Evolutionary conservation across 2,888 invertebrate species (phyloP), one percentile per base, ranked within the genome.

Genomic region (Belgica antarctica): DNA sequence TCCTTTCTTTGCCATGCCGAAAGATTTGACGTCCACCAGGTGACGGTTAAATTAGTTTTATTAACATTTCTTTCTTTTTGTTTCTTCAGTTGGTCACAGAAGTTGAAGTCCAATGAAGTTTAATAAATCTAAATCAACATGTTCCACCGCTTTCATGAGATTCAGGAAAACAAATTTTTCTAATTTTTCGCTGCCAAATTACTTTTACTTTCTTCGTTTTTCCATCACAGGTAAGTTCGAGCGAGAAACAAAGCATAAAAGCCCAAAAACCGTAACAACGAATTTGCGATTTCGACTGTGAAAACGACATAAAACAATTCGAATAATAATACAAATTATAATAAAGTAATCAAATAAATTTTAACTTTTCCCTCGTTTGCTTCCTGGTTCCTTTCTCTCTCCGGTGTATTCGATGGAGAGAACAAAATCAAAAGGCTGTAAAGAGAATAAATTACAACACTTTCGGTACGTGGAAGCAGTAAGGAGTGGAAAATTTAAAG

Each of bases 121-220:
- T 68, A 25, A 68, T 68, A 68, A 68, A 68, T 68, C 68, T 65
- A 46, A 34, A n/a, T 68, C 68, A 57, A 52, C 68, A 68, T 68
- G 68, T 68, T 68, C 57, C 52, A 68, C 47, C 25, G 31, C 47
- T 22, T 52, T 57, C 52, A 52, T 57, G 19, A 68, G 57, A 57
- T 68, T 68, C 47, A 63, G 19, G 24, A 63, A 36, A 63, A 63
- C 63, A 41, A 63, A 63, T 63, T 63, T 12, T 52, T 52, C 34
- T 31, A 5, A 8, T 46, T n/a, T n/a, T n/a, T n/a, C n/a, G 52
- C 27, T n/a, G 59, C 25, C 27, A 59, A 24, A 27, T 27, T 36
- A 34, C 41, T 62, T 62, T 41, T 36, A 4, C 47, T 65, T 65
- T 25, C 25, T 41, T 59, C 15, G 2, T 27, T 10, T 10, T 4